phyloP scores from a whole-genome alignment of 2,888 invertebrate species.

The Agrochola macilenta region DNA sequence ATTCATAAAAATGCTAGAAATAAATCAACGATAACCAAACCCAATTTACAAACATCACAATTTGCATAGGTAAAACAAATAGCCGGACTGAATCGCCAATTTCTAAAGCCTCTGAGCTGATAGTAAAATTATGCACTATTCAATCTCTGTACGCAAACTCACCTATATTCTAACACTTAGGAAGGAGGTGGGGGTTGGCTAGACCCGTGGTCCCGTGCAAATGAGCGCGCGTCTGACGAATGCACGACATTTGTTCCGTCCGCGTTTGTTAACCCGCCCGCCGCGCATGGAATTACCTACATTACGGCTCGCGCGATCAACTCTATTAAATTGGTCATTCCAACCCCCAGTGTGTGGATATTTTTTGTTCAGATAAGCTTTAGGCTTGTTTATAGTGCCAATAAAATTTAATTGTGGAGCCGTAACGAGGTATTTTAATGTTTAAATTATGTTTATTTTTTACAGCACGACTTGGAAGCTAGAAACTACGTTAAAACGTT shows the following conservation, averaged over 20 bases:
- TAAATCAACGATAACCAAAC: neutral
- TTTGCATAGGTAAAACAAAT: conserved; percentile 33
- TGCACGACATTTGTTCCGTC: conserved; percentile 79
- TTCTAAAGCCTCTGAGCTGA: conserved; percentile 26
- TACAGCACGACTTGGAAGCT: conserved; percentile 24
- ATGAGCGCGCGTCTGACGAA: conserved; percentile 78
- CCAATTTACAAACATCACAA: conserved; percentile 2
- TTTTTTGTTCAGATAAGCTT: conserved; percentile 66
- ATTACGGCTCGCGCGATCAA: conserved; percentile 66
- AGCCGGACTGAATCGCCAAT: neutral
- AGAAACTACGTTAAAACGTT: conserved; percentile 3
- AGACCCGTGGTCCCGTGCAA: conserved; percentile 76
- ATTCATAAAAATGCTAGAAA: neutral
- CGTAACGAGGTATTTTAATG: conserved; percentile 63
- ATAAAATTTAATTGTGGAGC: conserved; percentile 62
- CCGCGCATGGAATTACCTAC: conserved; percentile 60
- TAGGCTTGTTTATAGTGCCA: conserved; percentile 62
- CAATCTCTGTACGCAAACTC: conserved; percentile 54
- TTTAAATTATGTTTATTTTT: conserved; percentile 57
- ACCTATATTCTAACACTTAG: conserved; percentile 69
- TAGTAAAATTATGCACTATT: conserved; percentile 54
- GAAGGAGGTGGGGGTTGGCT: conserved; percentile 66
- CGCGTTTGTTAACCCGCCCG: conserved; percentile 74
- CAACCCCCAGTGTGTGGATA: conserved; percentile 64
- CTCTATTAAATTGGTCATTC: conserved; percentile 74